Percentiles rank a stretch among this genome's conserved stretches.
Evolutionary conservation across 2,113 vertebrate genomes (phyloP).

Genomic region (Leucosticte australis): DNA sequence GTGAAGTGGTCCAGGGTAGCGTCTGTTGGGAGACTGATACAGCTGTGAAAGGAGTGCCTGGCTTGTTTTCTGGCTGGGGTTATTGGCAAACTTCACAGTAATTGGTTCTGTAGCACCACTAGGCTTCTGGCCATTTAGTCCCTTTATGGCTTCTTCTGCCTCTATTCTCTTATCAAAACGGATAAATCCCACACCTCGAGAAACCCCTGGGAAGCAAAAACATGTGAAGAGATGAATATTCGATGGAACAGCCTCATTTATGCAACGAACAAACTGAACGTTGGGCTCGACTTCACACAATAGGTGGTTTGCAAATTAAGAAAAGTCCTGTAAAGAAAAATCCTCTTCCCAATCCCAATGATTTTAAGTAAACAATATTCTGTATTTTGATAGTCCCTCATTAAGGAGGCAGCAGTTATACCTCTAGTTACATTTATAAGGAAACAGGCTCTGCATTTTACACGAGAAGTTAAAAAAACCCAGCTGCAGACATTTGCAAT

Average conservation of each 20-base stretch:
- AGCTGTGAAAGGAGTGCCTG: slow-evolving; percentile 98
- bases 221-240: neutral
- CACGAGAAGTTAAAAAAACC: fast-evolving
- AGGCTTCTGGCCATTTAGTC: slow-evolving; percentile 99
- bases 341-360: neutral
- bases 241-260: neutral
- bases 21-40: slow-evolving; percentile 98
- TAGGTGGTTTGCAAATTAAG: neutral
- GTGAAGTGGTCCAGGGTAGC: slow-evolving; percentile 97
- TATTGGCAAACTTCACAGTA: slow-evolving; percentile 99
- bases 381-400: neutral
- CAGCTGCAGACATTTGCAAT: neutral
- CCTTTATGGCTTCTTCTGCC: slow-evolving; percentile 99
- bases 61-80: slow-evolving; percentile 99
- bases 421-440: neutral
- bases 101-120: slow-evolving; percentile 98
- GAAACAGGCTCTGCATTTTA: neutral
- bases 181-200: slow-evolving; percentile 98
- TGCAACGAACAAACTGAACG: neutral
- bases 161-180: slow-evolving; percentile 99
- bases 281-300: neutral
- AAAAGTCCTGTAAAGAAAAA: neutral
- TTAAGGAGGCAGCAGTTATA: neutral
- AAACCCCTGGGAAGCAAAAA: slow-evolving; percentile 84
- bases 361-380: neutral